Evolutionary conservation across 2,888 invertebrate genomes (phyloP), one percentile per base, ranked within the genome.

Genomic region (Acanthosoma haemorrhoidale): DNA sequence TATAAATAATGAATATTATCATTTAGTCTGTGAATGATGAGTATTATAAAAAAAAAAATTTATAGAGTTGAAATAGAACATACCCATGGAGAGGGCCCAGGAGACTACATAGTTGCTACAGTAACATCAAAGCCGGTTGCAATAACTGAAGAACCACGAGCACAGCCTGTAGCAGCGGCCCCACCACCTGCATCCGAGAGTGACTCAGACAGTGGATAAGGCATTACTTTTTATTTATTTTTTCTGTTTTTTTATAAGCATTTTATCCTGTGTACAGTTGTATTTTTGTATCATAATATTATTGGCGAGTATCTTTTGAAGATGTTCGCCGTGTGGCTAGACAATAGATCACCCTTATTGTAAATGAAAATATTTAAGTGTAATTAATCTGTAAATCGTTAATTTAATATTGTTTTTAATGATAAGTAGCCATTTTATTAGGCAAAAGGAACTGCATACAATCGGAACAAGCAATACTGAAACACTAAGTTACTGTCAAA

Each of bases 41-140:
- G 4, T 43, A 6, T 32, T 18, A 18, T 9, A 4, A 16, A 41
- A 41, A 41, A 3, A 0, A 41, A 4, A 41, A 18, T 66, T 75
- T 78, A 29, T 75, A 90, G 90, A 78, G 93, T 95, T 78, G 94
- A 92, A 77, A 93, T 95, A 80, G 94, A 94, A 80, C 91, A 92
- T 78, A 91, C 91, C 69, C 87, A 88, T 77, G 88, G 88, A 16
- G 87, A 88, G 77, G 84, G 85, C 36, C 86, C 87, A 72, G 86
- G 85, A 75, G 87, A 89, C 61, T 89, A 90, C 77, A 80, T 86
- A 69, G 82, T 86, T 58, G 89, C 88, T 51, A 87, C 88, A 8
- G 82, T 83, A 16, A 73, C 77, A 3, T n/a, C n/a, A n/a, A 79
- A 79, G 63, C 77, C 80, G 51, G 78, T 80, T 15, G 80, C 82